These are phyloP conservation scores for Centropus bengalensis DNA, from an alignment of 2,113 vertebrate genomes.

Conservation along the genomic window DNA sequence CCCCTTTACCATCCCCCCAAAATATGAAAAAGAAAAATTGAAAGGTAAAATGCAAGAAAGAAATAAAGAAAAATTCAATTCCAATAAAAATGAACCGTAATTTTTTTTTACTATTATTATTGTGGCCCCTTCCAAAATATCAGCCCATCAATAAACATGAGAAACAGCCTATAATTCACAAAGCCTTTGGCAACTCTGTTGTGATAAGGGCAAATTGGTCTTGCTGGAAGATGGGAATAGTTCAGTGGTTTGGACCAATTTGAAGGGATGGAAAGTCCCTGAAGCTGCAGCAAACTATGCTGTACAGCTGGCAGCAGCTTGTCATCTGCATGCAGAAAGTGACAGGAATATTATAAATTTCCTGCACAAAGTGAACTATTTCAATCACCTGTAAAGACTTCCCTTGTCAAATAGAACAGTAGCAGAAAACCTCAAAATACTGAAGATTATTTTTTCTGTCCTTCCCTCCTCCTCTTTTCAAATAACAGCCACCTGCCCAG, in stretches of 20 bases:
- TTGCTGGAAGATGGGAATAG: constrained; percentile 51
- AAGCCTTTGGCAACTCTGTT: constrained; percentile 54
- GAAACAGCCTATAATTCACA: constrained; percentile 72
- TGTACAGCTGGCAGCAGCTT: constrained; percentile 56
- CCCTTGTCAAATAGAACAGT: constrained; percentile 56
- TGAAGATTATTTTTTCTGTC: neutral
- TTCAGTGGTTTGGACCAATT: constrained; percentile 69
- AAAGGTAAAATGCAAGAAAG: neutral
- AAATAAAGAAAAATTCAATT: constrained; percentile 16
- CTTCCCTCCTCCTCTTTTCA: constrained; percentile 1
- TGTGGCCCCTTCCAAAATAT: constrained; percentile 72
- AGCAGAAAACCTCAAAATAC: constrained; percentile 22
- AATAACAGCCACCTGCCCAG: constrained; percentile 47
- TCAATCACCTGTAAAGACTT: constrained; percentile 66
- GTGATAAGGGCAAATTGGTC: constrained; percentile 70
- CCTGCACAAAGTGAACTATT: constrained; percentile 53
- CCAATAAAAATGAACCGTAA: constrained; percentile 54
- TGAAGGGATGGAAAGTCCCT: constrained; percentile 58
- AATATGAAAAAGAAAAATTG: neutral
- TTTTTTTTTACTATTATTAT: constrained; percentile 21
- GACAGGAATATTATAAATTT: constrained; percentile 41
- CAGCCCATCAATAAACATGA: constrained; percentile 77
- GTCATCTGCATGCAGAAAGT: constrained; percentile 59
- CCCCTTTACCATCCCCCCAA: neutral
- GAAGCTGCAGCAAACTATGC: constrained; percentile 55